phyloP scores from a whole-genome alignment of 1,140 invertebrate species.

The Drosophila grimshawi region DNA sequence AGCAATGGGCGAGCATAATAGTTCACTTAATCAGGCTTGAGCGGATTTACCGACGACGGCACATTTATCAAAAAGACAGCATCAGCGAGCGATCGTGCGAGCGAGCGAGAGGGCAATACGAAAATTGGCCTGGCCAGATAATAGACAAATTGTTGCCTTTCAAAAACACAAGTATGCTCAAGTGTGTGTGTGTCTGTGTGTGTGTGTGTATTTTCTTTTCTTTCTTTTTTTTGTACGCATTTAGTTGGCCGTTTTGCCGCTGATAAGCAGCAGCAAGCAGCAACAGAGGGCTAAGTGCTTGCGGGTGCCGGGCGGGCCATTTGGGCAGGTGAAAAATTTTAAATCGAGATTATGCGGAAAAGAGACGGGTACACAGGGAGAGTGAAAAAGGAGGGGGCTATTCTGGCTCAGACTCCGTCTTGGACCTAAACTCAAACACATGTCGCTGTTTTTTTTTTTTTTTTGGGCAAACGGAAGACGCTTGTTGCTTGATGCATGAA shows the following conservation, averaged over 20 bases:
- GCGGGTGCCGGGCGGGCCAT: slow-evolving; percentile 50
- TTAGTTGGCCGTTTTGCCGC: slow-evolving; percentile 55
- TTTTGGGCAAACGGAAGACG: slow-evolving; percentile 66
- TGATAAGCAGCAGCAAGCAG: slow-evolving; percentile 57
- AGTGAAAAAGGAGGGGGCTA: neutral
- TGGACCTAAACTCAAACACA: slow-evolving; percentile 65
- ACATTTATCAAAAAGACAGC: slow-evolving; percentile 51
- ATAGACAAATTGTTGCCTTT: slow-evolving; percentile 73
- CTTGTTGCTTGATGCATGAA: slow-evolving; percentile 61
- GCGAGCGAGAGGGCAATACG: slow-evolving; percentile 10
- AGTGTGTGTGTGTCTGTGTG: neutral
- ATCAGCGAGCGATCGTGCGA: slow-evolving; percentile 11
- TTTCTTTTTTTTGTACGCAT: slow-evolving; percentile 15
- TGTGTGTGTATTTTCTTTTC: slow-evolving; percentile 2
- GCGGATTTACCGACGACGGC: slow-evolving; percentile 64
- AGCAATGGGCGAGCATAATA: slow-evolving; percentile 60
- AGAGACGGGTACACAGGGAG: slow-evolving; percentile 1
- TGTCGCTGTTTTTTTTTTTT: slow-evolving; percentile 54
- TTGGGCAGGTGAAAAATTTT: slow-evolving; percentile 79
- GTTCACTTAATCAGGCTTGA: slow-evolving; percentile 80
- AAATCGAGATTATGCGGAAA: slow-evolving; percentile 72
- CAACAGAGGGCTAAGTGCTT: slow-evolving; percentile 67
- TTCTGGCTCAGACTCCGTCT: slow-evolving; percentile 16
- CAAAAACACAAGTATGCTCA: slow-evolving; percentile 20
- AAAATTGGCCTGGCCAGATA: slow-evolving; percentile 66